Evolutionary conservation across 2,113 vertebrate genomes (phyloP), one percentile per base, ranked within the genome.

Genomic region (Bufo bufo): DNA sequence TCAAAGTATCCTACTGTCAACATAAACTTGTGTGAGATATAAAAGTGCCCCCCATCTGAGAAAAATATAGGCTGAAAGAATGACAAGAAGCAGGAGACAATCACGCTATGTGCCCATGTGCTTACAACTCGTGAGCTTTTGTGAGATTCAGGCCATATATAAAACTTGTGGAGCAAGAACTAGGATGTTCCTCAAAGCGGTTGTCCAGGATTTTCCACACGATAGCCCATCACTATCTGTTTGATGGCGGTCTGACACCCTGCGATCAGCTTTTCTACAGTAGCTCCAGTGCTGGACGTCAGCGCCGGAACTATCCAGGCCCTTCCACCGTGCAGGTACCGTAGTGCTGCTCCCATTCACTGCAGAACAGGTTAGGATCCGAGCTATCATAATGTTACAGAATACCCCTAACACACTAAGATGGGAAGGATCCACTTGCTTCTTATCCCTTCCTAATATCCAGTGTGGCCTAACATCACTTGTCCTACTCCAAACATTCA

Each of bases 1-100:
- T 85, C 66, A 85, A 85, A 85, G 83, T 47, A 50, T 45, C 83
- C 69, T 19, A 59, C 50, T 85, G 83, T 75, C 83, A 74, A 72
- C 83, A 58, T 52, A 59, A 58, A 58, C 66, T 33, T 20, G 83
- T 47, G 81, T 59, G 69, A 85, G 83, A 85, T 72, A 75, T 75
- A 58, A 58, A 75, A 20, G 83, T 85, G 50, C 50, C 52, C 61
- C 59, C 50, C 69, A 75, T 59, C 69, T 47, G 83, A 74, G 52
- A 72, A 54, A 45, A 59, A 75, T 71, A 74, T 74, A 75, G 13
- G 4, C 14, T 74, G 9, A 20, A 45, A 84, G 13, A 4, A 75
- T 65, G 66, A 74, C n/a, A 43, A 20, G 66, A 74, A 43, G 52
- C 52, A 75, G 56, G 83, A 33, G 49, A 52, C 20, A 69, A 10